Percentiles rank a stretch among this genome's conserved stretches.
Evolutionary conservation across 2,113 vertebrate genomes (phyloP).

Genomic region (Cynopterus brachyotis): DNA sequence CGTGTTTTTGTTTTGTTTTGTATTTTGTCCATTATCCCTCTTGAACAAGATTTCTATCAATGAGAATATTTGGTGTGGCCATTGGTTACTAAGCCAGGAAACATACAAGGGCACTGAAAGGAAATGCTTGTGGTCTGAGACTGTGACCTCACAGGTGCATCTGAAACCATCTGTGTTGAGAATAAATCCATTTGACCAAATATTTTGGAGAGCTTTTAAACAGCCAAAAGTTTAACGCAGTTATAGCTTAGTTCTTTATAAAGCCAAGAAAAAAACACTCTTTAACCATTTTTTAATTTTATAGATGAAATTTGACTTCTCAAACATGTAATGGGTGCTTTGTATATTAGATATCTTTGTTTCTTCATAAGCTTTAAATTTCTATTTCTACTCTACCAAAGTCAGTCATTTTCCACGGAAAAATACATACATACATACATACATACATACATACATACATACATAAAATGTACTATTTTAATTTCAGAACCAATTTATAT

Average conservation of each 20-base stretch:
- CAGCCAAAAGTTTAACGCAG: not conserved
- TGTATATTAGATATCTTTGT: not conserved
- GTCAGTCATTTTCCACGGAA: constrained; percentile 27
- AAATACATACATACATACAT: constrained; percentile 50
- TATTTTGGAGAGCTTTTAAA: not conserved
- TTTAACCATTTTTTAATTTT: not conserved
- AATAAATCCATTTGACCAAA: not conserved
- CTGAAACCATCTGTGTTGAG: not conserved
- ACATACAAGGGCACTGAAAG: not conserved
- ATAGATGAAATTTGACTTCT: not conserved
- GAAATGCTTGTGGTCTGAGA: not conserved
- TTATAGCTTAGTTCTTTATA: not conserved
- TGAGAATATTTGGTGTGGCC: not conserved
- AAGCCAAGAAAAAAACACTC: not conserved
- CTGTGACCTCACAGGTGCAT: not conserved
- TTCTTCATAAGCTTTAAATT: constrained; percentile 20
- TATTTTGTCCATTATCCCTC: not conserved
- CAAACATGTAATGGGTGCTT: not conserved
- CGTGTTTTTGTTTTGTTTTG: not conserved
- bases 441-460: not conserved
- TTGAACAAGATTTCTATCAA: not conserved
- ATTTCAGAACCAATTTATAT: constrained; percentile 51
- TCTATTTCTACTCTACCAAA: constrained; percentile 45
- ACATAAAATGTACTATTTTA: constrained; percentile 51
- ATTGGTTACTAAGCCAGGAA: not conserved